These are phyloP conservation scores for Camelus dromedarius DNA, from an alignment of 2,113 vertebrate genomes.

Conservation along the genomic window DNA sequence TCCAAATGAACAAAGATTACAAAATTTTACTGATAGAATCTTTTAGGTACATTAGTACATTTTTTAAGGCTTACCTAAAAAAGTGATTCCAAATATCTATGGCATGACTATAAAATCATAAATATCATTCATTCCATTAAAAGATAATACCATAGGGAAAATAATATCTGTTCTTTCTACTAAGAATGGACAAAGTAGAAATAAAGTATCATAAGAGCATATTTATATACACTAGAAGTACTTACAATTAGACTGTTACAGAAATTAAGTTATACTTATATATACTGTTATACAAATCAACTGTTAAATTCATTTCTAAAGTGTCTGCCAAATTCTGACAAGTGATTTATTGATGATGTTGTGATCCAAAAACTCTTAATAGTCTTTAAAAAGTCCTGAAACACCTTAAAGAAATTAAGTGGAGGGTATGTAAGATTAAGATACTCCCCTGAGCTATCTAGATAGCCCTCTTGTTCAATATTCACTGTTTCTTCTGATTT, in stretches of 20 bases:
- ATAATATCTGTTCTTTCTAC: conserved; percentile 26
- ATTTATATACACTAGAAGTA: conserved; percentile 23
- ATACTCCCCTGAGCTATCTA: background rate
- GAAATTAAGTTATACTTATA: background rate
- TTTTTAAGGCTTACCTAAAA: conserved; percentile 25
- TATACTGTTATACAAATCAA: background rate
- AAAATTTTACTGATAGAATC: background rate
- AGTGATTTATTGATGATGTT: conserved; percentile 47
- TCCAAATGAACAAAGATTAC: conserved; percentile 32
- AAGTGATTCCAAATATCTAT: background rate
- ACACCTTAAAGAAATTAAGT: background rate
- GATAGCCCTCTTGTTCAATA: background rate
- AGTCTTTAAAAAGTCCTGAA: background rate
- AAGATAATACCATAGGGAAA: background rate
- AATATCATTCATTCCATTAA: background rate
- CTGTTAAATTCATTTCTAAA: conserved; percentile 8
- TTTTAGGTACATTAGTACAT: background rate
- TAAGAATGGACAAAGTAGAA: background rate
- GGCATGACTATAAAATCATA: background rate
- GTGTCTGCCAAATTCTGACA: conserved; percentile 1
- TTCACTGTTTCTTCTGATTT: background rate
- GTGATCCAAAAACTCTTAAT: background rate
- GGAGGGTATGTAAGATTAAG: background rate
- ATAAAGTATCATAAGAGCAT: background rate
- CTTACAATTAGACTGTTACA: background rate